phyloP scores from a whole-genome alignment of 1,140 invertebrate genomes.

The Zaprionus nigranus region DNA sequence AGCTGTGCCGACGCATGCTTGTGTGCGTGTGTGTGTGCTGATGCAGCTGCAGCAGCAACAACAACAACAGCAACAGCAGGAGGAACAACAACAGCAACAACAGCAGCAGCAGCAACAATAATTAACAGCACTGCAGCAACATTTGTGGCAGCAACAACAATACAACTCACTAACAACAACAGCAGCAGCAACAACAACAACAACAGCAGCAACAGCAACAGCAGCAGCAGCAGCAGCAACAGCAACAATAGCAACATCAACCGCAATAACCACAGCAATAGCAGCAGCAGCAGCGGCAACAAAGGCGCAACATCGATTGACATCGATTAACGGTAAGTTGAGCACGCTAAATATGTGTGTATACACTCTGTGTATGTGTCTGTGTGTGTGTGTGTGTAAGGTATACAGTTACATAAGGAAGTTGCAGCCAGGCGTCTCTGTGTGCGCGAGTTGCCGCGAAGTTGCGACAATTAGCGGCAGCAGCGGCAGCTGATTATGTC shows the following conservation, averaged over 20 bases:
- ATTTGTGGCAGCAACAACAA: slow-evolving; percentile 34
- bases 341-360: background rate
- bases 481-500: slow-evolving; percentile 38
- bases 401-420: background rate
- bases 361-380: background rate
- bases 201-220: slow-evolving; percentile 13
- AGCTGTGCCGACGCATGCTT: slow-evolving; percentile 26
- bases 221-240: background rate
- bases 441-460: background rate
- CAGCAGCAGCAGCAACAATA: slow-evolving; percentile 24
- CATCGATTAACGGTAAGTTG: slow-evolving; percentile 78
- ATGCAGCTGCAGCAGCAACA: slow-evolving; percentile 44
- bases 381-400: background rate
- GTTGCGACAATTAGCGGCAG: slow-evolving; percentile 1
- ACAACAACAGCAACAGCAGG: slow-evolving; percentile 35
- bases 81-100: slow-evolving; percentile 43
- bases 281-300: slow-evolving; percentile 45
- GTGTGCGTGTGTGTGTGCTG: slow-evolving; percentile 65
- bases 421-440: background rate
- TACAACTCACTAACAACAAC: slow-evolving; percentile 1
- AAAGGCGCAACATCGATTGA: slow-evolving; percentile 73
- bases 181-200: background rate
- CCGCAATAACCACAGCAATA: slow-evolving; percentile 46
- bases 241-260: slow-evolving; percentile 19
- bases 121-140: slow-evolving; percentile 22